Evolutionary conservation across 2,113 vertebrate species (phyloP).

Genomic region (Asarcornis scutulata): DNA sequence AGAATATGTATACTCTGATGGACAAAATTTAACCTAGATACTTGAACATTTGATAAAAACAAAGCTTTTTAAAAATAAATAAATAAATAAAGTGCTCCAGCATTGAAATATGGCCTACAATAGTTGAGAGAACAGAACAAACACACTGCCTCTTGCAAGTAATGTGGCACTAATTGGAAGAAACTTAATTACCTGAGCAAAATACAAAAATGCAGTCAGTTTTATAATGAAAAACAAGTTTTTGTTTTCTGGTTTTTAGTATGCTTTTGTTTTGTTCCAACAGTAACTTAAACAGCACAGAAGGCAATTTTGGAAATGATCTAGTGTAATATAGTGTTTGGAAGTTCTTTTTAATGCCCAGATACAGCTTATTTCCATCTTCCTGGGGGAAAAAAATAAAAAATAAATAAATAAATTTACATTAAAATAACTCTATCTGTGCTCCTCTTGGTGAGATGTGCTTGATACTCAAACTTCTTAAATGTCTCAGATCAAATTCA

Average conservation of each 20-base stretch:
- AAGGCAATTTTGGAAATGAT: background rate
- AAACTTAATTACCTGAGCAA: background rate
- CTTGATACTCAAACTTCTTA: background rate
- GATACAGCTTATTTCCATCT: background rate
- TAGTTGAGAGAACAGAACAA: background rate
- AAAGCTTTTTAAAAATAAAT: background rate
- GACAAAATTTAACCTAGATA: background rate
- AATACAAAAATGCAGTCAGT: background rate
- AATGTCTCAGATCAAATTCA: background rate
- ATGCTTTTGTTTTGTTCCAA: background rate
- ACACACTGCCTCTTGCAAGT: background rate
- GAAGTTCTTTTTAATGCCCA: background rate
- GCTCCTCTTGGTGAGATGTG: background rate
- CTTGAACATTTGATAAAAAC: background rate
- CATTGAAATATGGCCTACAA: background rate
- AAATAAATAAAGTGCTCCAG: background rate
- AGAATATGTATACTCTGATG: background rate
- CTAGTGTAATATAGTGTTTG: background rate
- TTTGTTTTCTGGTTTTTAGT: background rate
- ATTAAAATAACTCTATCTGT: background rate
- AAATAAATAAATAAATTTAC: background rate
- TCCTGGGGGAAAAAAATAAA: background rate
- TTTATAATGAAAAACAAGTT: background rate
- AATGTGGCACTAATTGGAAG: background rate
- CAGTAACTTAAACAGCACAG: background rate